These are phyloP conservation scores for Sussaba pulchella DNA, from an alignment of 2,888 invertebrate genomes.

Conservation along the genomic window DNA sequence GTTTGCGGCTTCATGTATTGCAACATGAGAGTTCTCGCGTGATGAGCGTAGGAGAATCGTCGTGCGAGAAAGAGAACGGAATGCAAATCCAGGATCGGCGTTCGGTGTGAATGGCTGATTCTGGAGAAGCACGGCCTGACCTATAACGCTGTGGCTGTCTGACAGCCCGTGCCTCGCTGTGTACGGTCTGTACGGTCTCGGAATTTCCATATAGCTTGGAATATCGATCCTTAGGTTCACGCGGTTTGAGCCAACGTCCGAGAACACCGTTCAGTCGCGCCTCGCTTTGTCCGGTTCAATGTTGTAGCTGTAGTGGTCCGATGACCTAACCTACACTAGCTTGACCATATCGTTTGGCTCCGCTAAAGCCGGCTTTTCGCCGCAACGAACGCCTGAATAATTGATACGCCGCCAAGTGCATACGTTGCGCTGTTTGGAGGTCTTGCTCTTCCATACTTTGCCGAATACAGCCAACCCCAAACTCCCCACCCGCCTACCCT, in stretches of 20 bases:
- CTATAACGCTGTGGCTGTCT: constrained; percentile 17
- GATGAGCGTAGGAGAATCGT: constrained; percentile 1
- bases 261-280: constrained; percentile 36
- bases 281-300: constrained; percentile 17
- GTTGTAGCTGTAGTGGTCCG: too few relatives aligned
- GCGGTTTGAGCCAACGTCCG: constrained; percentile 13
- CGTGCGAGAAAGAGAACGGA: not conserved
- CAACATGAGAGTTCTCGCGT: not conserved
- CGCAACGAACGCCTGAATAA: constrained; percentile 55
- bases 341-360: constrained; percentile 27
- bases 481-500: too few relatives aligned
- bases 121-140: constrained; percentile 9
- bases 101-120: constrained; percentile 13
- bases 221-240: constrained; percentile 48
- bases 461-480: too few relatives aligned
- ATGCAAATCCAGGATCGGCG: constrained; percentile 28
- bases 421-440: constrained; percentile 20
- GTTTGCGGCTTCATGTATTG: too few relatives aligned
- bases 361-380: constrained; percentile 48
- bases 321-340: constrained; percentile 4
- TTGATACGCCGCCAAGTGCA: constrained; percentile 52
- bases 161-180: constrained; percentile 1
- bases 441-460: constrained; percentile 26
- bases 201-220: constrained; percentile 54
- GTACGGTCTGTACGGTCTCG: constrained; percentile 5